Base-by-base conservation (phyloP, 1,140 invertebrate species). In the Colletes gigas region DNA sequence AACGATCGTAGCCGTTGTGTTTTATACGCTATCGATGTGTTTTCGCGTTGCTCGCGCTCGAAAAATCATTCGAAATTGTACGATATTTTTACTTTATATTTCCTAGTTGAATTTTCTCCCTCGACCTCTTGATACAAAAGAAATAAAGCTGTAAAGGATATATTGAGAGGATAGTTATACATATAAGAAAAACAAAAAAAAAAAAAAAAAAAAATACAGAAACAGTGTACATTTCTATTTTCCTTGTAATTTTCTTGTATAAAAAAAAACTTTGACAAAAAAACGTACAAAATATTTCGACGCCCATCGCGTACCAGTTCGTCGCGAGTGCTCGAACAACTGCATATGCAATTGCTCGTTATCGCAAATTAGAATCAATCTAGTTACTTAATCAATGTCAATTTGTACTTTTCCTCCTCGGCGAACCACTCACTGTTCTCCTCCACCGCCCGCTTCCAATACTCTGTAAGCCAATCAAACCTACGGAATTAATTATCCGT, bases 391-490 rank as follows among this genome's bases (percentile, higher is more conserved):
- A 78, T 63, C 57, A 41, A 55, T 15, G 77, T 76, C 10, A 87
- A 50, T 90, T 94, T 94, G 83, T 95, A 95, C 84, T 93, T 92
- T 90, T 95, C 94, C 88, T 95, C 94, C 55, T 95, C 91, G 39
- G 86, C 78, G 83, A 95, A 94, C 94, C 95, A 96, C 44, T 94
- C 91, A 7, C 85, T 81, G 71, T 95, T 93, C 17, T 93, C 89
- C 85, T 94, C 90, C 0, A 94, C 85, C 60, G 90, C 83, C 54
- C 91, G 84, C 79, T 94, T 94, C 95, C 95, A 96, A 83, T 95
- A 94, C 10, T 93, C 91, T 90, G 92, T 6, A 88, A 89, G 71
- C 62, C 83, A 78, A 81, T 76, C 67, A 44, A 30, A 55, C 1
- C 21, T 5, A 3, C 12, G 7, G 3, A 50, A 50, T 70, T 52